phyloP scores from a whole-genome alignment of 2,888 invertebrate genomes.

The Lagria hirta region DNA sequence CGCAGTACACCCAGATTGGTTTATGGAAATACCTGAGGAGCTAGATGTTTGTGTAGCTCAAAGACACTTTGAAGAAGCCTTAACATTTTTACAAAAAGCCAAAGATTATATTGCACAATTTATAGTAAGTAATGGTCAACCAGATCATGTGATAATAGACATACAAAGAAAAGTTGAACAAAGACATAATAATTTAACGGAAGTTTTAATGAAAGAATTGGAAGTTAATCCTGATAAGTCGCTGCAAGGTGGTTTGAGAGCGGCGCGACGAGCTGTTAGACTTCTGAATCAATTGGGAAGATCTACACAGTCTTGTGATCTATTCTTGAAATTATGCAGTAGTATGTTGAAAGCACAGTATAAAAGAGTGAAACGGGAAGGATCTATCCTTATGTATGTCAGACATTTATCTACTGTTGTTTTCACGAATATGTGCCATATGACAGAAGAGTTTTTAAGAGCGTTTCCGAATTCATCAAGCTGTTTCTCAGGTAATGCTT shows the following conservation, averaged over 20 bases:
- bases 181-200: constrained; percentile 76
- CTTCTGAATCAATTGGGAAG: constrained; percentile 78
- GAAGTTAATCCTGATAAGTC: constrained; percentile 89
- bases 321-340: constrained; percentile 79
- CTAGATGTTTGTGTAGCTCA: constrained; percentile 94
- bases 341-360: constrained; percentile 79
- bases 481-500: constrained; percentile 71
- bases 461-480: constrained; percentile 78
- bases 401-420: constrained; percentile 80
- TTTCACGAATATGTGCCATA: constrained; percentile 71
- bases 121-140: constrained; percentile 42
- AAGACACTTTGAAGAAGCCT: constrained; percentile 92
- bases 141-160: constrained; percentile 54
- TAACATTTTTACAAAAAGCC: constrained; percentile 73
- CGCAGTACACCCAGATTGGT: constrained; percentile 75
- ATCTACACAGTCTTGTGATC: constrained; percentile 75
- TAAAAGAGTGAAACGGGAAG: constrained; percentile 78
- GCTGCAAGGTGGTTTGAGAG: constrained; percentile 84
- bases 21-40: constrained; percentile 89
- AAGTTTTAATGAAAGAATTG: constrained; percentile 84
- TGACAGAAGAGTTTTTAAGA: constrained; percentile 69
- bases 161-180: constrained; percentile 64
- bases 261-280: constrained; percentile 79
- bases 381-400: constrained; percentile 77
- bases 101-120: constrained; percentile 57